Base-by-base conservation (phyloP, 2,797 vertebrate genomes). In the Neoniphon sammara region DNA sequence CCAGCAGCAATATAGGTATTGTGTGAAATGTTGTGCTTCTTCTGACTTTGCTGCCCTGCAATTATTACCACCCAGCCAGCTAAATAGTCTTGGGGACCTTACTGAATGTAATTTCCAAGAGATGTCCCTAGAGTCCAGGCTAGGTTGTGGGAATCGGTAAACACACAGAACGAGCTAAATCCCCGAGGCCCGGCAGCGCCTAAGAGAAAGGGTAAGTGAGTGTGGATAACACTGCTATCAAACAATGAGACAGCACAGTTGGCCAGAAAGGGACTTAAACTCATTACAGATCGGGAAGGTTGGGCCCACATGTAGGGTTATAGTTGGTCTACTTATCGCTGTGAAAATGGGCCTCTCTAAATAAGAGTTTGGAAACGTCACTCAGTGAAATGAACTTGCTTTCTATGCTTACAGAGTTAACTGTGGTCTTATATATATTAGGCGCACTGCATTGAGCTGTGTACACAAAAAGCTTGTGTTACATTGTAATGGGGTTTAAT, bases 161-260 rank as follows among this genome's bases (percentile, higher is more conserved):
- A 93, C 89, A 89, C 82, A 90, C 73, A 76, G 70, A 86, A 74
- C 57, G 69, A 85, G 81, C 75, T 0, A 46, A 78, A 80, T 87
- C 89, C 88, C 88, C 4, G 27, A 75, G 87, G 90, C 76, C 78
- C 81, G 0, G 75, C 72, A 59, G 85, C 31, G 80, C 83, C 85
- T 86, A 52, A 86, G 77, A 89, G 80, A 90, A 89, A 87, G 87
- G 89, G 81, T 85, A 90, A 91, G 88, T 85, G 88, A 90, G 88
- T 88, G 85, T 86, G 87, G 85, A 86, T 87, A 87, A 85, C 89
- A 78, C 75, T 27, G 85, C 89, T 78, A 87, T 88, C 89, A 89
- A 90, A 89, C 87, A 89, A 80, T 39, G 74, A 85, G 86, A 85
- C 78, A 58, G 83, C 77, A 46, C 69, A 69, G 81, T 70, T 25